phyloP scores from a whole-genome alignment of 2,113 vertebrate genomes.

The Equus przewalskii region DNA sequence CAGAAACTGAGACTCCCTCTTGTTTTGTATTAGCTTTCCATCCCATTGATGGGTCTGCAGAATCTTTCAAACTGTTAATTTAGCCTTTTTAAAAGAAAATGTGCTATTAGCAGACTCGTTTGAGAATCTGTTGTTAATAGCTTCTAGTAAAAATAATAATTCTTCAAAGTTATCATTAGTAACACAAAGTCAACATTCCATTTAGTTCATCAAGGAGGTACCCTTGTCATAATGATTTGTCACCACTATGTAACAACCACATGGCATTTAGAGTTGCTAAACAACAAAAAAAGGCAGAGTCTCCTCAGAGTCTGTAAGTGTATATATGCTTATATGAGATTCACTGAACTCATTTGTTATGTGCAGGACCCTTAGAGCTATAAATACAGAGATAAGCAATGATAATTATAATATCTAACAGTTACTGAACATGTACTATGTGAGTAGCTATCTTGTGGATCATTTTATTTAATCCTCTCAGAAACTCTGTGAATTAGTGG shows the following conservation, averaged over 20 bases:
- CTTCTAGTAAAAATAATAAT: constrained; percentile 77
- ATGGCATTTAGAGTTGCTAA: not conserved
- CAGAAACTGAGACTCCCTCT: constrained; percentile 75
- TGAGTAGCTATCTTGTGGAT: not conserved
- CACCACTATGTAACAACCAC: not conserved
- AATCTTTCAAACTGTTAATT: constrained; percentile 85
- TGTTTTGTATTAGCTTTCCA: constrained; percentile 69
- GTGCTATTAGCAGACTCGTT: constrained; percentile 76
- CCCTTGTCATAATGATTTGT: not conserved
- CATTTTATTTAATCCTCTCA: not conserved
- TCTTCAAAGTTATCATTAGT: constrained; percentile 77
- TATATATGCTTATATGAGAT: not conserved
- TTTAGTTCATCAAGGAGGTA: constrained; percentile 73
- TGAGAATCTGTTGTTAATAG: constrained; percentile 73
- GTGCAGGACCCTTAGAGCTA: not conserved
- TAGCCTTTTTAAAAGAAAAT: constrained; percentile 77
- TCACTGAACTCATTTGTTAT: not conserved
- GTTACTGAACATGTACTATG: not conserved
- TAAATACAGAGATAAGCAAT: not conserved
- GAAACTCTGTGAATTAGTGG: not conserved
- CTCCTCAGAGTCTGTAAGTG: not conserved
- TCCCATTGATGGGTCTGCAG: constrained; percentile 77
- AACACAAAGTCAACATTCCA: constrained; percentile 65
- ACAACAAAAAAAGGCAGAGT: not conserved
- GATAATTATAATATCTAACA: not conserved